A percentile compares a stretch with the other conserved stretches of the same genome.
Conservation (phyloP, 2,797 vertebrate species). For the Phylloscopus collybita region DNA sequence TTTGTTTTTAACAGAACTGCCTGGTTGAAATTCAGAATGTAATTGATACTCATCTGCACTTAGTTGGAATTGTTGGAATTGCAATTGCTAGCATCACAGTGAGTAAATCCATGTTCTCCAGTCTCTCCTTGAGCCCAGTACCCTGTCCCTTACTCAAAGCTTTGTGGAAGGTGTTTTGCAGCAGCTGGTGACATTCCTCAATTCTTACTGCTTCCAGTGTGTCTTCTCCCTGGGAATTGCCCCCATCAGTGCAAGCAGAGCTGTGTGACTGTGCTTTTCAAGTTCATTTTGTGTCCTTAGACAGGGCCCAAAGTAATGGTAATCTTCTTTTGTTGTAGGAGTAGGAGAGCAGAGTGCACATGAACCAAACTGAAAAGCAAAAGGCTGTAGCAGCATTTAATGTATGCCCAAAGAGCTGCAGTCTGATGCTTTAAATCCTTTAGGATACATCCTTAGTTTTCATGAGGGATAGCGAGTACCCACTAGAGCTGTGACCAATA, state of each 20-base stretch:
- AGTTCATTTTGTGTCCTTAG: not conserved
- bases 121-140: not conserved
- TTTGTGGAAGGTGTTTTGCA: not conserved
- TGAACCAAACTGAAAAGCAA: not conserved
- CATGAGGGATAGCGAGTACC: not conserved
- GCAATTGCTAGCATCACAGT: conserved; percentile 92
- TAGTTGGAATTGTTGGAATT: conserved; percentile 91
- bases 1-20: conserved; percentile 83
- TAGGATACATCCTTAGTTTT: not conserved
- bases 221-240: not conserved
- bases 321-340: not conserved
- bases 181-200: not conserved
- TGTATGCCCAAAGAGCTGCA: not conserved
- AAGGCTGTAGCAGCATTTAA: not conserved
- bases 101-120: conserved; percentile 66
- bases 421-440: not conserved
- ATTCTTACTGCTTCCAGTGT: not conserved
- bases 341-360: not conserved
- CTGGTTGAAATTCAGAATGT: conserved; percentile 83
- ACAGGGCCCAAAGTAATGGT: not conserved
- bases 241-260: not conserved
- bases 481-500: conserved; percentile 4
- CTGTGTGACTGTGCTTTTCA: not conserved
- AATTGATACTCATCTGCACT: conserved; percentile 86
- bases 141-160: not conserved